Conservation (phyloP, 2,888 invertebrate genomes). For the Notodonta ziczac region DNA sequence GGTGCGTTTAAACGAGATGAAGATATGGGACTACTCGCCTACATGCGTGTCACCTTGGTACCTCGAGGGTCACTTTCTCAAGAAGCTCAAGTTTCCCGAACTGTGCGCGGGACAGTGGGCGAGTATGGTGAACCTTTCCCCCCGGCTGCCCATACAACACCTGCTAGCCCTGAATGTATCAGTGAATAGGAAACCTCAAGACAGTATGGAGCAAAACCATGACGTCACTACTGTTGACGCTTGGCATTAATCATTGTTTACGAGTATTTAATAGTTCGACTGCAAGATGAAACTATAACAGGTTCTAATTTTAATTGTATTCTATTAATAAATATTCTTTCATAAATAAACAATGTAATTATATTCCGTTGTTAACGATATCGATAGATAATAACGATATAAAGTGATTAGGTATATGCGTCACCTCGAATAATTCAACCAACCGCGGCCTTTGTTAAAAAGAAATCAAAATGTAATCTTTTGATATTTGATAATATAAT, state of each 20-base stretch:
- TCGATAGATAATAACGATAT: conserved; percentile 21
- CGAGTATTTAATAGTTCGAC: neutral
- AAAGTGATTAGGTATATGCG: neutral
- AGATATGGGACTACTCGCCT: conserved; percentile 88
- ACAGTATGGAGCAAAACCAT: conserved; percentile 77
- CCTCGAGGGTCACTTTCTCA: conserved; percentile 87
- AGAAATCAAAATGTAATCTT: conserved; percentile 22
- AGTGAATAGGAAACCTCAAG: conserved; percentile 79
- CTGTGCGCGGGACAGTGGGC: conserved; percentile 92
- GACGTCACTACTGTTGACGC: conserved; percentile 68
- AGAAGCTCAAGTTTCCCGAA: conserved; percentile 88
- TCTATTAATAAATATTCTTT: conserved; percentile 9
- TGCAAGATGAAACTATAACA: neutral
- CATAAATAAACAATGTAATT: conserved; percentile 18
- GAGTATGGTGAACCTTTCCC: conserved; percentile 89
- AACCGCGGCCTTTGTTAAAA: conserved; percentile 14
- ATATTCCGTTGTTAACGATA: conserved; percentile 11
- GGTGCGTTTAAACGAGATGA: conserved; percentile 87
- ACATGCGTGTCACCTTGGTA: conserved; percentile 90
- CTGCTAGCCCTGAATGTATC: conserved; percentile 77
- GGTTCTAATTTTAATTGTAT: neutral
- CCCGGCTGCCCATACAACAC: conserved; percentile 86
- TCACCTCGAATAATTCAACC: conserved; percentile 1
- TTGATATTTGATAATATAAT: conserved; percentile 16
- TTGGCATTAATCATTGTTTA: conserved; percentile 54